Evolutionary conservation across 2,113 vertebrate genomes (phyloP).

Genomic region (Hemibagrus wyckioides): DNA sequence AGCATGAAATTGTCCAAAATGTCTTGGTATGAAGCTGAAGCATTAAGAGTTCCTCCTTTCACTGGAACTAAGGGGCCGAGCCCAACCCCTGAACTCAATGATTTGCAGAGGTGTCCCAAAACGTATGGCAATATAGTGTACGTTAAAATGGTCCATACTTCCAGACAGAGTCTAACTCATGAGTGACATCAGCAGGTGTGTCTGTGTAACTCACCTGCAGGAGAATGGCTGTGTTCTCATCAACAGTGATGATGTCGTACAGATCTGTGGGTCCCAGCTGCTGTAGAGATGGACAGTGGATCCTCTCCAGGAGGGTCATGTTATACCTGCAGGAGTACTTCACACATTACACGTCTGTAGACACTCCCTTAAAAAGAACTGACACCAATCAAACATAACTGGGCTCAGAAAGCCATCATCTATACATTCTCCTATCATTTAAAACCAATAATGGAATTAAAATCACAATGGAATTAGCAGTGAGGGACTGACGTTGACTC

Average conservation of each 20-base stretch:
- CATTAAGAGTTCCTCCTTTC: no score
- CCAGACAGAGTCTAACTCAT: neutral
- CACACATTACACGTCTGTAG: neutral
- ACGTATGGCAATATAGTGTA: no score
- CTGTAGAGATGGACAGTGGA: conserved; percentile 71
- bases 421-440: no score
- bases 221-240: conserved; percentile 82
- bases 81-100: no score
- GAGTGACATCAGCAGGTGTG: neutral
- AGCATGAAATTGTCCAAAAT: no score
- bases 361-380: neutral
- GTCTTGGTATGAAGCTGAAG: no score
- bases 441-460: no score
- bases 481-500: conserved; percentile 82
- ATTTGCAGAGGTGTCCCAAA: no score
- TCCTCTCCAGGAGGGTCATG: conserved; percentile 85
- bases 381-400: neutral
- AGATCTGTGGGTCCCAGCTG: conserved; percentile 73
- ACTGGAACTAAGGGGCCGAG: no score
- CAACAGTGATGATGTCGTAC: conserved; percentile 84
- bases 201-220: conserved; percentile 78
- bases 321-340: conserved; percentile 73
- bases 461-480: no score
- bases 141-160: no score
- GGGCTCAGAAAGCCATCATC: neutral